phyloP scores from a whole-genome alignment of 2,888 invertebrate species.

The Chalcis sispes region DNA sequence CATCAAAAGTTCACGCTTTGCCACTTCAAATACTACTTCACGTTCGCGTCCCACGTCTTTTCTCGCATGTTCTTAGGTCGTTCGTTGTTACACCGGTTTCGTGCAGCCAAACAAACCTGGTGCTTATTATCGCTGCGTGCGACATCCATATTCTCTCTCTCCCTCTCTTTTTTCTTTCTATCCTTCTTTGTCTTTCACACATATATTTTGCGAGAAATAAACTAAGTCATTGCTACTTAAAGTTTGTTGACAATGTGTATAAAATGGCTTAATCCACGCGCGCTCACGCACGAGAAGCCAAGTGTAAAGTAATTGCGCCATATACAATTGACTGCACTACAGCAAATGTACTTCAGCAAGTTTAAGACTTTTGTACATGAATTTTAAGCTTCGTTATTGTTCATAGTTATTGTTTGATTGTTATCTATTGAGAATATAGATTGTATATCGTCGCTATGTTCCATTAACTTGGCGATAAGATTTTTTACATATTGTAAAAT shows the following conservation, averaged over 20 bases:
- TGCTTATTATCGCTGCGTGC: slow-evolving; percentile 24
- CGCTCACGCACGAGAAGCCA: not conserved
- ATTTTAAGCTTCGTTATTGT: not conserved
- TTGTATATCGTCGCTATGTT: too few species aligned
- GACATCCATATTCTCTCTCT: not conserved
- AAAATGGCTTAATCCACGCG: slow-evolving; percentile 20
- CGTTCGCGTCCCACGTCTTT: too few species aligned
- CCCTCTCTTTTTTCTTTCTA: slow-evolving; percentile 14
- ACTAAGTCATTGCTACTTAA: slow-evolving; percentile 35
- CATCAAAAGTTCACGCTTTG: too few species aligned
- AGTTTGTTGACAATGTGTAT: slow-evolving; percentile 30
- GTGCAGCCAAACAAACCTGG: too few species aligned
- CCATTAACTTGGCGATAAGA: too few species aligned
- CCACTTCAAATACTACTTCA: too few species aligned
- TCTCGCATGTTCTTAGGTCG: too few species aligned
- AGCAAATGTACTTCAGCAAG: not conserved
- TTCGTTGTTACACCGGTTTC: too few species aligned
- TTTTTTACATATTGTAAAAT: not conserved
- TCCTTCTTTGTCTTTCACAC: not conserved
- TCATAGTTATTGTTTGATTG: too few species aligned
- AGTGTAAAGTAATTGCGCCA: not conserved
- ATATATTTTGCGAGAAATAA: not conserved
- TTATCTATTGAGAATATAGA: too few species aligned
- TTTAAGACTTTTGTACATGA: not conserved
- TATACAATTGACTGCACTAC: slow-evolving; percentile 1